Evolutionary conservation across 2,797 vertebrate genomes (phyloP), one percentile per base, ranked within the genome.

Genomic region (Lacerta viridis): DNA sequence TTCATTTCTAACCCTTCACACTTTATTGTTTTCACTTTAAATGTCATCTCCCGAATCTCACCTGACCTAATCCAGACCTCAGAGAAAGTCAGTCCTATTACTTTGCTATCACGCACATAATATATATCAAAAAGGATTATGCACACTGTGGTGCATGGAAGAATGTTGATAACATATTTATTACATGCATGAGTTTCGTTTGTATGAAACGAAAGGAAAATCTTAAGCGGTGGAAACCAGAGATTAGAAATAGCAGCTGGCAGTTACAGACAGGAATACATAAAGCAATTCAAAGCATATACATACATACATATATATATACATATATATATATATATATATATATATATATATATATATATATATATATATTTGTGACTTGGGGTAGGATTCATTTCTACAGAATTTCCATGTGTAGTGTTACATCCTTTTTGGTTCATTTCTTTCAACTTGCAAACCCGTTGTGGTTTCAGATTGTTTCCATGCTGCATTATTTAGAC

Each of bases 401-500:
- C 77, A 92, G 33, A 92, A 91, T 94, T 93, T 90, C 90, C 66
- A 90, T 90, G 76, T 85, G 55, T 72, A 41, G 83, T 92, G 91
- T 89, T 81, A 90, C 59, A 41, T 83, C 15, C 5, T 89, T 80
- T 88, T n/a, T 88, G 90, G 91, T 91, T 92, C 84, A 86, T 55
- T 92, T 90, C 55, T 87, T 83, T 87, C 18, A 89, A 80, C 59
- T 89, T 3, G 0, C 1, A 0, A 92, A 17, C 89, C 90, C 10
- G 88, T 89, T 95, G 85, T 87, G 88, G 91, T 91, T 86, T 93
- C 71, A 93, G 90, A 93, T 94, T 94, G 89, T 92, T 95, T 94
- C 93, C 93, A 94, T 92, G 89, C 92, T 93, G 92, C 91, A 90
- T 94, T 91, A 90, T 90, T 94, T 93, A 76, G 91, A 90, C 90